phyloP scores from a whole-genome alignment of 2,797 vertebrate genomes.

The Podargus strigoides region DNA sequence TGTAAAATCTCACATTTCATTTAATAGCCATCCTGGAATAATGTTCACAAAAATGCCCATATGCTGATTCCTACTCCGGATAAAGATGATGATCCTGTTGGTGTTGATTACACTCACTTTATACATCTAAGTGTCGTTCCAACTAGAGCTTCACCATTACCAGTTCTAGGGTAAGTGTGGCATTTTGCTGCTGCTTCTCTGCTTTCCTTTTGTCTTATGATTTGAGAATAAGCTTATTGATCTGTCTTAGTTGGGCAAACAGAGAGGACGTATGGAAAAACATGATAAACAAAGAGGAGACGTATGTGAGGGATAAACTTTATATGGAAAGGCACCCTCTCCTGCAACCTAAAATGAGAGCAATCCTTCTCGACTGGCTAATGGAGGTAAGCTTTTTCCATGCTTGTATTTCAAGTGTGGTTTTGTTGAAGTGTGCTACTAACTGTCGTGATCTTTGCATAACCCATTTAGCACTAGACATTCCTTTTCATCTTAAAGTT shows the following conservation, averaged over 20 bases:
- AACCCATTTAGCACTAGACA: neutral
- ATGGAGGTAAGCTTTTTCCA: constrained; percentile 86
- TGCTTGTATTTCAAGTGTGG: neutral
- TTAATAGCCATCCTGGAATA: constrained; percentile 70
- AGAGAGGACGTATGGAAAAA: constrained; percentile 93
- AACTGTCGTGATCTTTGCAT: neutral
- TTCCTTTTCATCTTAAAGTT: neutral
- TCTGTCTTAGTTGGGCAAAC: constrained; percentile 87
- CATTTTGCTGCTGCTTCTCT: neutral
- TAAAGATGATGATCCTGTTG: constrained; percentile 73
- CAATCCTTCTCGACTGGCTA: constrained; percentile 94
- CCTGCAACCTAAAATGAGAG: constrained; percentile 92
- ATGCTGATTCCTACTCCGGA: constrained; percentile 84
- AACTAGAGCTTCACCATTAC: constrained; percentile 84
- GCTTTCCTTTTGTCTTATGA: neutral
- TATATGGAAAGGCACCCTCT: constrained; percentile 90
- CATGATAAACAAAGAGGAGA: constrained; percentile 89
- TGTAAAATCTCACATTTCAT: neutral
- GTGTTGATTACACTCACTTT: neutral
- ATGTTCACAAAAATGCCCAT: constrained; percentile 73
- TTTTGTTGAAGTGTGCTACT: constrained; percentile 1
- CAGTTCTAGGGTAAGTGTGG: constrained; percentile 77
- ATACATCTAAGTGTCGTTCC: constrained; percentile 64
- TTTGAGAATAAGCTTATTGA: neutral
- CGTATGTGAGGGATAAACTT: constrained; percentile 80